These are phyloP conservation scores for Laticauda laticaudata DNA, from an alignment of 2,113 vertebrate genomes.

Conservation along the genomic window DNA sequence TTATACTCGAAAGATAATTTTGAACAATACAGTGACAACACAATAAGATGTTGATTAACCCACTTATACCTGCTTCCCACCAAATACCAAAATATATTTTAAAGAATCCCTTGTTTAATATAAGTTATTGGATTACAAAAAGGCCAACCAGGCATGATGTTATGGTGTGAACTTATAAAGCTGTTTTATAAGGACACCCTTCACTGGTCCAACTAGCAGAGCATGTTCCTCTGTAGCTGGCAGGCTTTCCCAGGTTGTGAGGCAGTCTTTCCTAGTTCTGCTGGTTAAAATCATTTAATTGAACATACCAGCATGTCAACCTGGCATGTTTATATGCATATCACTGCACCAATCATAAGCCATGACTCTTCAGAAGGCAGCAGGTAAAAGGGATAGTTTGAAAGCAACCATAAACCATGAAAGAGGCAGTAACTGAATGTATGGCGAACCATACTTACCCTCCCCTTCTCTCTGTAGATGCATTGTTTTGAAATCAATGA, in stretches of 20 bases:
- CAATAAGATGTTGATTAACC: constrained; percentile 66
- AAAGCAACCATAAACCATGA: constrained; percentile 73
- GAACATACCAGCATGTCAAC: background rate
- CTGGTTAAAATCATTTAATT: background rate
- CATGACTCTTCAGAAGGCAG: constrained; percentile 49
- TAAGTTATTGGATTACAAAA: constrained; percentile 21
- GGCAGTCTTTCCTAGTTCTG: background rate
- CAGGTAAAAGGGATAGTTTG: constrained; percentile 76
- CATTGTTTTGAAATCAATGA: constrained; percentile 99
- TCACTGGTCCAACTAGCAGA: background rate
- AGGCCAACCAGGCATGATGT: constrained; percentile 51
- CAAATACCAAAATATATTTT: constrained; percentile 40
- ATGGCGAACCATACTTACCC: constrained; percentile 86
- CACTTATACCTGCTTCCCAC: constrained; percentile 78
- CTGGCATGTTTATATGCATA: background rate
- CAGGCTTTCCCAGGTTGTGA: background rate
- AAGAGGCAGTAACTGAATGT: constrained; percentile 71
- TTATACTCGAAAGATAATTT: constrained; percentile 65
- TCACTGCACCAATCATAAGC: background rate
- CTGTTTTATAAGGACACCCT: background rate
- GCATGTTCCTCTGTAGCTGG: background rate
- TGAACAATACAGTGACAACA: constrained; percentile 67
- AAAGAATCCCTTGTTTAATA: constrained; percentile 54
- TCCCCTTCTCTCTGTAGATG: constrained; percentile 95
- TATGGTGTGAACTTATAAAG: constrained; percentile 49